Conservation (phyloP, 30 jellyfish, hydroid and myxozoan genomes). For the Morbakka virulenta region DNA sequence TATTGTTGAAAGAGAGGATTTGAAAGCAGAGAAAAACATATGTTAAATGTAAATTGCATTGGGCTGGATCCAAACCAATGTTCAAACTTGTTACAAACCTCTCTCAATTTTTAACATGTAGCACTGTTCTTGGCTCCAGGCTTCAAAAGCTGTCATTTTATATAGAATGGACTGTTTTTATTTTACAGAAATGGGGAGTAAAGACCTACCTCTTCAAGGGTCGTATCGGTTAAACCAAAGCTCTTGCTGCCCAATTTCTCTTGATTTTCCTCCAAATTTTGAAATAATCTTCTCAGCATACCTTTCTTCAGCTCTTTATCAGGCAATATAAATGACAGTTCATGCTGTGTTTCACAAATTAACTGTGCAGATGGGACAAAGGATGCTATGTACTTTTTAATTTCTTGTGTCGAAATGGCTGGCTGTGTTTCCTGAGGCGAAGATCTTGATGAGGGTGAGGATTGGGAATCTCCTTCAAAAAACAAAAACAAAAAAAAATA, state of each 20-base stretch:
- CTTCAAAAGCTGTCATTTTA: too few species aligned
- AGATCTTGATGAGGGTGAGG: constrained; percentile 27
- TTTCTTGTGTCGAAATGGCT: constrained; percentile 20
- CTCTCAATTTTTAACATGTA: too few species aligned
- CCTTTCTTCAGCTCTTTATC: constrained; percentile 62
- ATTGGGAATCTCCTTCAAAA: too few species aligned
- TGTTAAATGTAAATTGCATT: too few species aligned
- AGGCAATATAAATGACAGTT: constrained; percentile 79
- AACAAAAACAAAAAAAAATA: neutral
- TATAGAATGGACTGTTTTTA: too few species aligned
- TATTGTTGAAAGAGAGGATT: too few species aligned
- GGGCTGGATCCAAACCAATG: too few species aligned
- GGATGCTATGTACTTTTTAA: constrained; percentile 66
- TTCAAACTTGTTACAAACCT: too few species aligned
- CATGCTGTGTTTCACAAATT: constrained; percentile 86
- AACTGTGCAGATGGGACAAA: constrained; percentile 84
- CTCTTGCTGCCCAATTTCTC: constrained; percentile 65
- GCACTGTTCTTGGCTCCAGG: too few species aligned
- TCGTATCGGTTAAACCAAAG: constrained; percentile 89
- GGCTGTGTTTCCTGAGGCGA: neutral
- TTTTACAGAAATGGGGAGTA: neutral
- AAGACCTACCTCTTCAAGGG: constrained; percentile 81
- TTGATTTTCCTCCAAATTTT: constrained; percentile 62
- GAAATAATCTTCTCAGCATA: constrained; percentile 44
- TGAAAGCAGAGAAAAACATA: too few species aligned